A percentile compares a stretch with the other conserved stretches of the same genome.
Conservation (phyloP, 2,113 vertebrate species). For the Larimichthys crocea region DNA sequence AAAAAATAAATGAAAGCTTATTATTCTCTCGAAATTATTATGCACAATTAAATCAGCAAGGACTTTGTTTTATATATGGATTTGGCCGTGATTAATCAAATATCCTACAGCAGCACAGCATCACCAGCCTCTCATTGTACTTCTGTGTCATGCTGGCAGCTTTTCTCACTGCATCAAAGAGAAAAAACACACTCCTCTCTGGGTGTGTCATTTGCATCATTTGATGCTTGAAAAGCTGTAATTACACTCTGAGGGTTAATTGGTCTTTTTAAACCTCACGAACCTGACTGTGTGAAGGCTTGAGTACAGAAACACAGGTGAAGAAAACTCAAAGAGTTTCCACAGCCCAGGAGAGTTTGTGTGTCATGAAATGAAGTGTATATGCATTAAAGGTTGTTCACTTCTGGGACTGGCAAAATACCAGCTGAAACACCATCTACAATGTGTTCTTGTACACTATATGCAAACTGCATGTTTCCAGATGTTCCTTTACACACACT, state of each 20-base stretch:
- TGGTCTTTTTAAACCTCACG: conserved; percentile 52
- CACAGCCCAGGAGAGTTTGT: not conserved
- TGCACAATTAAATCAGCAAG: conserved; percentile 34
- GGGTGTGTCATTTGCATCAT: conserved; percentile 41
- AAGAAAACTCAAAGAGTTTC: conserved; percentile 28
- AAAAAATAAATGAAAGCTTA: not conserved
- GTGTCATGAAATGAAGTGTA: conserved; percentile 49
- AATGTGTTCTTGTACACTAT: not conserved
- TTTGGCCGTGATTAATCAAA: conserved; percentile 55
- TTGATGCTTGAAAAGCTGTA: conserved; percentile 51
- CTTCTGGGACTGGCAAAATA: conserved; percentile 43
- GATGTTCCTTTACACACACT: not conserved
- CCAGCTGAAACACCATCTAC: too few relatives aligned
- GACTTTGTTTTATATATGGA: conserved; percentile 26
- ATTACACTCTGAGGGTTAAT: conserved; percentile 72
- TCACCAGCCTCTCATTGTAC: conserved; percentile 37
- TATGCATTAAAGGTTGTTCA: conserved; percentile 62
- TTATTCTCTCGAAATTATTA: conserved; percentile 8
- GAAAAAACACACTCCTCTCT: conserved; percentile 43
- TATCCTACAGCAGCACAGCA: conserved; percentile 53
- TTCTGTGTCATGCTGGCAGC: conserved; percentile 29
- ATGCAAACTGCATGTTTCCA: not conserved
- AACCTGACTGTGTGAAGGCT: conserved; percentile 31
- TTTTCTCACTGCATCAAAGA: conserved; percentile 41
- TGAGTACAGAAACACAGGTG: conserved; percentile 6